A percentile compares a stretch with the other conserved stretches of the same genome.
Conservation (phyloP, 2,797 vertebrate species). For the Melanotaenia pygmaea region DNA sequence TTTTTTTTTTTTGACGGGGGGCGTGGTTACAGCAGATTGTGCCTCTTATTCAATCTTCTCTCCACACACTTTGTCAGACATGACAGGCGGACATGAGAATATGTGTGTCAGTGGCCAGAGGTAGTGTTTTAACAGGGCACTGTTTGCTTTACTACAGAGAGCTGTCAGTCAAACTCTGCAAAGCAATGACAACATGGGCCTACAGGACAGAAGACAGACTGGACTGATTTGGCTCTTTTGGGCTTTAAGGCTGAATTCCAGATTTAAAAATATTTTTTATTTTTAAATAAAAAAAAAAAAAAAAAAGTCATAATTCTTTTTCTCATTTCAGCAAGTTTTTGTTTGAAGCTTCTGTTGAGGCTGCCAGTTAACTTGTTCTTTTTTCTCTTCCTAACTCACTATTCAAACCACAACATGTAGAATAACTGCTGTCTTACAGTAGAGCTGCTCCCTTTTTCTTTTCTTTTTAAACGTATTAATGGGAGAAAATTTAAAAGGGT, state of each 20-base stretch:
- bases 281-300: background rate
- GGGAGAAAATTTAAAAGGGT: background rate
- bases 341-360: too few relatives aligned
- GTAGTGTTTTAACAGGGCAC: background rate
- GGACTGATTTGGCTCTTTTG: background rate
- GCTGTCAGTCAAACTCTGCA: constrained; percentile 37
- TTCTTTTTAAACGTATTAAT: background rate
- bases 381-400: background rate
- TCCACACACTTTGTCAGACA: too few relatives aligned
- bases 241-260: background rate
- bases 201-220: background rate
- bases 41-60: too few relatives aligned
- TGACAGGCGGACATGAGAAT: background rate
- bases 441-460: background rate
- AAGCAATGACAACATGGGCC: constrained; percentile 13
- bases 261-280: background rate
- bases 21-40: too few relatives aligned
- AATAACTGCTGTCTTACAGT: background rate
- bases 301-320: background rate
- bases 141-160: constrained; percentile 16
- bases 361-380: too few relatives aligned
- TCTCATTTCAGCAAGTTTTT: too few relatives aligned
- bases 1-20: too few relatives aligned
- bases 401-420: background rate
- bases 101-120: constrained; percentile 24